Evolutionary conservation across 2,888 invertebrate genomes (phyloP), one percentile per base, ranked within the genome.

Genomic region (Monoplex corrugatus): DNA sequence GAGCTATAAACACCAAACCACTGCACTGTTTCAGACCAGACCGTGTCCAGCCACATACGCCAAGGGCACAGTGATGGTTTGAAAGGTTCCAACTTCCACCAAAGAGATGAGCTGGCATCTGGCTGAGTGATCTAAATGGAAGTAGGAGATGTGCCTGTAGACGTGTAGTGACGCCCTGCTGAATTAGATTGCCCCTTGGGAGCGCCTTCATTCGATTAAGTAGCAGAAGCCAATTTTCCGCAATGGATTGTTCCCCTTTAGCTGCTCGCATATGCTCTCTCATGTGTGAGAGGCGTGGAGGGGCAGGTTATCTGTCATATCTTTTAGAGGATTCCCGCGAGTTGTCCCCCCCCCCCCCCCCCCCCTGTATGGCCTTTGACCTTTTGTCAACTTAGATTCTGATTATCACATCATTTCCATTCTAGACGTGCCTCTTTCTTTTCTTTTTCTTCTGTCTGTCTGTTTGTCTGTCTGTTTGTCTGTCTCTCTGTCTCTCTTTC

Each of bases 161-260:
- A 80, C 80, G 80, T 80, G 80, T 43, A 40, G 43, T 19, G 40
- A 80, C 80, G 45, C 82, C 45, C 40, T 43, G 82, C 44, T n/a
- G 82, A 45, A 82, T 44, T 44, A 44, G 38, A 82, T 44, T 82
- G 44, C 80, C 82, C 82, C 8, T 44, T 32, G 82, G 44, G 43
- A 43, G 82, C 45, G 43, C 82, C 44, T n/a, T 44, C 82, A n/a
- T 82, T 82, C 82, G n/a, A 82, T 82, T 44, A 82, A 38, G 44
- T 82, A 82, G 82, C 82, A n/a, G 44, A 82, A 80, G 80, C 80
- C 80, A 80, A 80, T 80, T 80, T 80, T n/a, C n/a, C n/a, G n/a
- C n/a, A n/a, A n/a, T n/a, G 43, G 16, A 80, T 80, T 80, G 80
- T 43, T 43, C 43, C 43, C 43, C 78, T 40, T n/a, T 80, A 10